Evolutionary conservation across 2,888 invertebrate species (phyloP).

Genomic region (Apoda limacodes): DNA sequence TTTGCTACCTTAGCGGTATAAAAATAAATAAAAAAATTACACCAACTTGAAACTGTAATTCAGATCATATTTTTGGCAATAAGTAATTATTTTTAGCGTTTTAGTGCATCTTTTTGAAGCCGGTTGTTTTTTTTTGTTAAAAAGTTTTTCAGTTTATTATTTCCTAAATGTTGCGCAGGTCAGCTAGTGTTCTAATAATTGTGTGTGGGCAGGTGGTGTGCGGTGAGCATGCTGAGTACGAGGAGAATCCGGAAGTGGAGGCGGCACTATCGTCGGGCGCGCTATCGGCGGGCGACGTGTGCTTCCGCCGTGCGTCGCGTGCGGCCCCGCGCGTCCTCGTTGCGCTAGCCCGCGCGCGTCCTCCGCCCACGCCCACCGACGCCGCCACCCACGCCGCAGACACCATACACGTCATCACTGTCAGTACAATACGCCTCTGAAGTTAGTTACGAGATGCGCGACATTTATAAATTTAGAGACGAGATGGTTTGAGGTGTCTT

Average conservation of each 20-base stretch:
- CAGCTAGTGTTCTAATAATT: no score
- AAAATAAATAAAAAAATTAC: no score
- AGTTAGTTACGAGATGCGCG: background rate
- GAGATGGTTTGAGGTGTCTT: no score
- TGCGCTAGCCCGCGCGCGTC: slow-evolving; percentile 25
- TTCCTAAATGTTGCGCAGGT: no score
- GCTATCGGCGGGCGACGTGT: slow-evolving; percentile 43
- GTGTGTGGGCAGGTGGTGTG: slow-evolving; percentile 28
- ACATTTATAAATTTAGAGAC: no score
- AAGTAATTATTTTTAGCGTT: no score
- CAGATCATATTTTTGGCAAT: no score
- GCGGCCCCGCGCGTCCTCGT: slow-evolving; percentile 32
- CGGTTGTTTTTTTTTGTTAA: no score
- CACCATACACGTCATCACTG: slow-evolving; percentile 20
- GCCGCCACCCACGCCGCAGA: slow-evolving; percentile 14
- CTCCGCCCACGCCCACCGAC: slow-evolving; percentile 21
- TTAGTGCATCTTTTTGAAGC: no score
- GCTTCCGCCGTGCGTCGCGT: slow-evolving; percentile 46
- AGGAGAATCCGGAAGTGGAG: slow-evolving; percentile 32
- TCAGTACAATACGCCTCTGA: slow-evolving; percentile 13
- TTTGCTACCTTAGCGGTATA: no score
- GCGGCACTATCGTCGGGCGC: slow-evolving; percentile 36
- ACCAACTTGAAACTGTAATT: no score
- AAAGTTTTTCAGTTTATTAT: no score
- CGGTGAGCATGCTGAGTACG: slow-evolving; percentile 23